Percentiles rank a stretch among this genome's conserved stretches.
Conservation (phyloP, 2,888 invertebrate genomes). For the Branchipolynoe longqiensis region DNA sequence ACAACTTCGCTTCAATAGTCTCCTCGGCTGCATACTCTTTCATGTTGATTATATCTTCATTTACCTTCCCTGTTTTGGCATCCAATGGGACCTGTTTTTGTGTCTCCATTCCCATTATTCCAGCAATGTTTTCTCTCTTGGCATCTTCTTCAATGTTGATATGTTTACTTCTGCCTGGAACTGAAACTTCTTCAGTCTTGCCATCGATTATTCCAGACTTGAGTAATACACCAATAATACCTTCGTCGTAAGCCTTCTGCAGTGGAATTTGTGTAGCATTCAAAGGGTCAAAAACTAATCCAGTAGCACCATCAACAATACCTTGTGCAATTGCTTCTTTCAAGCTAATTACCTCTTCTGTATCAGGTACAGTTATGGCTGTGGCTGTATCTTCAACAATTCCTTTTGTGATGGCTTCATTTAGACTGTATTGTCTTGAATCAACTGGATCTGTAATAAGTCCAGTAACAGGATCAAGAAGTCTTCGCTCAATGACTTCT, state of each 20-base stretch:
- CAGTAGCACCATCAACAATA: slow-evolving; percentile 13
- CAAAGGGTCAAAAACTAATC: not conserved
- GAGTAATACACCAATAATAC: not conserved
- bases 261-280: not conserved
- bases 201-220: not conserved
- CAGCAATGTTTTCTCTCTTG: too few relatives aligned
- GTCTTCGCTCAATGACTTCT: not conserved
- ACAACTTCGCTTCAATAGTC: too few relatives aligned
- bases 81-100: too few relatives aligned
- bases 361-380: not conserved
- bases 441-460: slow-evolving; percentile 8
- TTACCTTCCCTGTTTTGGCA: not conserved
- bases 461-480: not conserved
- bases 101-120: too few relatives aligned
- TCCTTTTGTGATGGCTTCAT: slow-evolving; percentile 87
- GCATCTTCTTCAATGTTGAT: too few relatives aligned
- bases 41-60: too few relatives aligned
- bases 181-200: too few relatives aligned
- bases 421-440: not conserved
- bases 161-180: too few relatives aligned
- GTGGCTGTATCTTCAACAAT: slow-evolving; percentile 81
- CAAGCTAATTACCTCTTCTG: slow-evolving; percentile 4
- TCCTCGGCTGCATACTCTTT: too few relatives aligned
- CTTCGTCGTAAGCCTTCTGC: not conserved
- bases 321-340: slow-evolving; percentile 11